phyloP scores from a whole-genome alignment of 2,888 invertebrate species.

The Drosophila austrosaltans region DNA sequence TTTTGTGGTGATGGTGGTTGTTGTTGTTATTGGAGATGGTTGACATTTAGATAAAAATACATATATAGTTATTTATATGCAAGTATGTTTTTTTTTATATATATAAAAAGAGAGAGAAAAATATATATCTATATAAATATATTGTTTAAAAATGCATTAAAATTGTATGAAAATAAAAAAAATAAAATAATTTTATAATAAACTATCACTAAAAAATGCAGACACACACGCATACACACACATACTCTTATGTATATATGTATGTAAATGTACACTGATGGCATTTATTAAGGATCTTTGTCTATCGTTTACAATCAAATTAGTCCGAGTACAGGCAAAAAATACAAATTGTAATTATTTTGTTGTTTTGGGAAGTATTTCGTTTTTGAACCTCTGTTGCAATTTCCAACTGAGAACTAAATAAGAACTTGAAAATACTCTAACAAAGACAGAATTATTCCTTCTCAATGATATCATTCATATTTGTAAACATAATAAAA shows the following conservation, averaged over 20 bases:
- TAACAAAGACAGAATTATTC: too few relatives aligned
- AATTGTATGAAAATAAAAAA: not conserved
- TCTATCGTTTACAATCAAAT: too few relatives aligned
- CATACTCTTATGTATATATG: not conserved
- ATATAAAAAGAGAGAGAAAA: constrained; percentile 58
- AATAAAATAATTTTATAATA: not conserved
- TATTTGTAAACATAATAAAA: too few relatives aligned
- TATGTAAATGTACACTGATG: too few relatives aligned
- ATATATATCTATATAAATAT: constrained; percentile 29
- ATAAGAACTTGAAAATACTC: too few relatives aligned
- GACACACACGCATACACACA: not conserved
- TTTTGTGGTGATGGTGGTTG: constrained; percentile 26
- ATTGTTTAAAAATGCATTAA: constrained; percentile 56
- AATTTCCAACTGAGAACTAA: too few relatives aligned
- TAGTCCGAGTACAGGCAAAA: too few relatives aligned
- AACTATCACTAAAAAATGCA: not conserved
- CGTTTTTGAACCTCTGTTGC: too few relatives aligned
- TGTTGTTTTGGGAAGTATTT: too few relatives aligned
- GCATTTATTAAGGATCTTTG: too few relatives aligned
- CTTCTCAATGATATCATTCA: too few relatives aligned
- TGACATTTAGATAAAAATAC: constrained; percentile 29
- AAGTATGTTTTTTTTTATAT: constrained; percentile 32
- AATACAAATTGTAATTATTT: too few relatives aligned
- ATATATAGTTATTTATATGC: not conserved
- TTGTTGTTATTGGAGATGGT: constrained; percentile 22